These are phyloP conservation scores for Trogon melanurus DNA, from an alignment of 2,113 vertebrate genomes.

Conservation along the genomic window DNA sequence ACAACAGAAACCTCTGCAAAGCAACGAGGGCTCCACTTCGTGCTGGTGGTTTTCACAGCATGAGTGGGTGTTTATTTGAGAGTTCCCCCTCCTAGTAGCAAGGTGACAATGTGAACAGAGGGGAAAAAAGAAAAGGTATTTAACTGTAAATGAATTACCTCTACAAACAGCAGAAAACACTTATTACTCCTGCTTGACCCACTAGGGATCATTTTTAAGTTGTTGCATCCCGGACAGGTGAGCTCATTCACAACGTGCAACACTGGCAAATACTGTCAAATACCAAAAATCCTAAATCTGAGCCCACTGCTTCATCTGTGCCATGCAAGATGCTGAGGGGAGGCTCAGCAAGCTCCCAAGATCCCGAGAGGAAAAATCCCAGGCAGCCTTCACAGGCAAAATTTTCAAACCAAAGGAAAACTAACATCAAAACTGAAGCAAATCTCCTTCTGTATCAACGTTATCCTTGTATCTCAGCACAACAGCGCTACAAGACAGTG, in stretches of 20 bases:
- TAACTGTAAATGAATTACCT: neutral
- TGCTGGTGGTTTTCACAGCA: neutral
- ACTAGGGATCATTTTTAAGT: neutral
- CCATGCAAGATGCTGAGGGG: fast-evolving
- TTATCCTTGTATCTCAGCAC: neutral
- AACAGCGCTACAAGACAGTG: neutral
- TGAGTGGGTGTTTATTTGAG: neutral
- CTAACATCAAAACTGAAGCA: neutral
- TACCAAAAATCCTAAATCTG: neutral
- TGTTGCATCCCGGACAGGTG: neutral
- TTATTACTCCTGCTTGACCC: neutral
- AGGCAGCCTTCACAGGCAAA: fast-evolving
- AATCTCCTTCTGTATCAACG: neutral
- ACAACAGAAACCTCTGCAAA: neutral
- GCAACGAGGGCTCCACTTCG: neutral
- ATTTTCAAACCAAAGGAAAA: neutral
- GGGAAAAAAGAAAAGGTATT: fast-evolving
- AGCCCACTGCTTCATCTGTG: neutral
- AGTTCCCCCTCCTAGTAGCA: neutral
- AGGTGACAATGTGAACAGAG: neutral
- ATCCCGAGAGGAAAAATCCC: neutral
- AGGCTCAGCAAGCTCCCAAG: neutral
- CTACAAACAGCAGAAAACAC: neutral
- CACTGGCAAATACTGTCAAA: neutral
- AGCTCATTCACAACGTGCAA: neutral